Base-by-base conservation (phyloP, 2,888 invertebrate genomes). In the Pterobdella sp. region DNA sequence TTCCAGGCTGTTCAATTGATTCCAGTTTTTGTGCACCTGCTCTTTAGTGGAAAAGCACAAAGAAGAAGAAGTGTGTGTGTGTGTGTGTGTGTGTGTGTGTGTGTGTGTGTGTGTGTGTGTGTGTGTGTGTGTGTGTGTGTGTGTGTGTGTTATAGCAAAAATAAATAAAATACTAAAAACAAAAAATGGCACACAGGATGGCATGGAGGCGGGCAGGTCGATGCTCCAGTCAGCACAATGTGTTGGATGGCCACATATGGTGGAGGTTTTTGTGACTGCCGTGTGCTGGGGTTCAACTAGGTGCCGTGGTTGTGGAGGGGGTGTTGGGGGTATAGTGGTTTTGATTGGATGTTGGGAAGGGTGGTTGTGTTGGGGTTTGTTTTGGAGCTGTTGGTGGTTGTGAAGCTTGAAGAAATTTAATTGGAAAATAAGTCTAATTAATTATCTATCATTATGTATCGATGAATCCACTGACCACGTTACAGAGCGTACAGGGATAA, bases 191-290 rank as follows among this genome's bases (percentile, higher is more conserved):
- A 7, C 42, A 42, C 18, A 56, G 60, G 60, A 56, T 22, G n/a
- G n/a, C n/a, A 18, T 56, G 10, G 3, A 3, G 4, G 4, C n/a
- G 26, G 60, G n/a, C n/a, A 7, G n/a, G 10, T 4, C 18, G 3
- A 56, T n/a, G 3, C 60, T 56, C 14, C 18, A 56, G n/a, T 26
- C 18, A 22, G n/a, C 60, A 56, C 60, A 94, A 1, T 91, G 89
- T 86, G 91, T 93, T 1, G 89, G 89, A 3, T 97, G 95, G 95
- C 97, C 97, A 0, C 93, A 95, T 85, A 87, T 97, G 72, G 87
- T 88, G n/a, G 91, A 91, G 83, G 92, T 92, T 14, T 81, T 81
- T 79, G 89, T 91, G 1, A 82, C 88, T 64, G 86, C 87, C 1
- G 87, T 91, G 26, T 88, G 89, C 0, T 87, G 88, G 78, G 85